Conservation (phyloP, 2,888 invertebrate species). For the Margaritifera margaritifera region DNA sequence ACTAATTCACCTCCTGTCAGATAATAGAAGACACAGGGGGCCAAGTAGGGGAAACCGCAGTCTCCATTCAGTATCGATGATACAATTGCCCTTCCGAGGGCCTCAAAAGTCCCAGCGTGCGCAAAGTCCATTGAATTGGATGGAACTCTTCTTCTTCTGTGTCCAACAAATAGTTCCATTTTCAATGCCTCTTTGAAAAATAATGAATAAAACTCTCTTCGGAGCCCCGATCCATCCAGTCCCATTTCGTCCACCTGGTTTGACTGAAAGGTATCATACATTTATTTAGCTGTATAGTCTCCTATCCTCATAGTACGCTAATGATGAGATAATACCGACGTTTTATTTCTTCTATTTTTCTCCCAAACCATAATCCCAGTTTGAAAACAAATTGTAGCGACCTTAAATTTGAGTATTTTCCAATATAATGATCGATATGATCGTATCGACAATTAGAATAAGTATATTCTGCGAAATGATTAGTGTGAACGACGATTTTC, state of each 20-base stretch:
- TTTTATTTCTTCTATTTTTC: too few species aligned
- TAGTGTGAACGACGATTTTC: too few species aligned
- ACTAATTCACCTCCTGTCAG: slow-evolving; percentile 27
- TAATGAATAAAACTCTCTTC: slow-evolving; percentile 32
- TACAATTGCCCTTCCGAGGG: slow-evolving; percentile 38
- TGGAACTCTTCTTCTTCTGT: slow-evolving; percentile 23
- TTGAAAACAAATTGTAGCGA: too few species aligned
- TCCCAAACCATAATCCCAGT: too few species aligned
- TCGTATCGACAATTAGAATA: too few species aligned
- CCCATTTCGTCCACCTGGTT: slow-evolving; percentile 13
- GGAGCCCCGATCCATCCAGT: slow-evolving; percentile 29
- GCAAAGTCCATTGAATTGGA: slow-evolving; percentile 25
- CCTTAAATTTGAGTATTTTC: too few species aligned
- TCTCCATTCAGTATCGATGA: slow-evolving; percentile 39
- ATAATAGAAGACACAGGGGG: slow-evolving; percentile 28
- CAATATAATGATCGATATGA: too few species aligned
- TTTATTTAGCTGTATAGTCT: neutral
- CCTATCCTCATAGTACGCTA: too few species aligned
- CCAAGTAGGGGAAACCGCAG: slow-evolving; percentile 42
- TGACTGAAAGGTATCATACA: slow-evolving; percentile 4
- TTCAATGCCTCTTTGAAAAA: slow-evolving; percentile 28
- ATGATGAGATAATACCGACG: too few species aligned
- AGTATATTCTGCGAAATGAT: too few species aligned
- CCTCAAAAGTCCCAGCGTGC: slow-evolving; percentile 23
- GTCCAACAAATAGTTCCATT: slow-evolving; percentile 28